A percentile compares a stretch with the other conserved stretches of the same genome.
Evolutionary conservation across 2,888 invertebrate genomes (phyloP).

Genomic region (Apamea monoglypha): DNA sequence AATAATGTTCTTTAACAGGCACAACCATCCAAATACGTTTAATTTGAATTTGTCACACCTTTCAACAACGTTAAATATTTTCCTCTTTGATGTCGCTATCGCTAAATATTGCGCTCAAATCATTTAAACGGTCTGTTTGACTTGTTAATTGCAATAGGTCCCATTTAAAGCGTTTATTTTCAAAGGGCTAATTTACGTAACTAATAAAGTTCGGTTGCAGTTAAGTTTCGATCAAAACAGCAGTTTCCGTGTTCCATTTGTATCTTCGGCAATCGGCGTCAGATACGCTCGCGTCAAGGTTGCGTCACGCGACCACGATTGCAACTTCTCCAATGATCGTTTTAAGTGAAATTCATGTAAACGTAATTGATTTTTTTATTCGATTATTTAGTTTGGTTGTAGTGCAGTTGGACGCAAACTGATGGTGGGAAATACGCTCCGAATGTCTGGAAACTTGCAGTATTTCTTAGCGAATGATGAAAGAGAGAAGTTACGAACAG

Average conservation of each 20-base stretch:
- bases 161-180: not conserved
- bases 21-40: slow-evolving; percentile 1
- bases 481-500: not conserved
- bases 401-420: not conserved
- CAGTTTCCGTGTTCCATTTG: not conserved
- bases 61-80: not conserved
- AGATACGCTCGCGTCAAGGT: not conserved
- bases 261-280: not conserved
- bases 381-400: not conserved
- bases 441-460: not conserved
- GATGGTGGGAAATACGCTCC: not conserved
- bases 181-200: not conserved
- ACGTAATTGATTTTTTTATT: not conserved
- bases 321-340: not conserved
- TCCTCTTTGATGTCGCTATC: not conserved
- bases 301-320: not conserved
- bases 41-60: not conserved
- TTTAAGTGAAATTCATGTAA: not conserved
- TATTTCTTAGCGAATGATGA: not conserved
- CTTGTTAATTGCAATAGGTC: not conserved
- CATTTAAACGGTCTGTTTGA: slow-evolving; percentile 13
- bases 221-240: not conserved
- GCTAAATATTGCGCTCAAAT: slow-evolving; percentile 2
- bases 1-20: not conserved
- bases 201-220: not conserved